These are phyloP conservation scores for Melanotaenia nigrans DNA, from an alignment of 2,797 vertebrate species.

Conservation along the genomic window DNA sequence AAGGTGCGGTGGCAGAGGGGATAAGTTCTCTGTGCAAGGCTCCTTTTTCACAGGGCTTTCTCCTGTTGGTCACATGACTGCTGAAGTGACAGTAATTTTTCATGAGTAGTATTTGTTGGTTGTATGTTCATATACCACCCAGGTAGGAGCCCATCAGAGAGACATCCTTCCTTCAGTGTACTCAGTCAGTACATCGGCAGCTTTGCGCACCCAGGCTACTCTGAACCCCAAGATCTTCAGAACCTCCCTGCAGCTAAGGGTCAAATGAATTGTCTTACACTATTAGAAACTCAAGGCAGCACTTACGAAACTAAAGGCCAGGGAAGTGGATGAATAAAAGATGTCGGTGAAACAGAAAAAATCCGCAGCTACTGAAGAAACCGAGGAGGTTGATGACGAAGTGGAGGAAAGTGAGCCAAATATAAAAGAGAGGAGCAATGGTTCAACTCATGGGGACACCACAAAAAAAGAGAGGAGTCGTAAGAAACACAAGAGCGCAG, in stretches of 20 bases:
- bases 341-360: conserved; percentile 89
- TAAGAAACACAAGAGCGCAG: conserved; percentile 63
- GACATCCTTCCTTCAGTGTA: conserved; percentile 34
- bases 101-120: conserved; percentile 82
- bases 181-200: conserved; percentile 50
- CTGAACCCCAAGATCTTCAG: conserved; percentile 48
- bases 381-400: conserved; percentile 80
- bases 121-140: conserved; percentile 65
- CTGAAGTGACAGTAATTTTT: conserved; percentile 86
- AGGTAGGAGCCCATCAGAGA: conserved; percentile 55
- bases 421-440: conserved; percentile 67
- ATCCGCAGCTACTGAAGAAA: conserved; percentile 77
- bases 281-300: conserved; percentile 81
- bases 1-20: conserved; percentile 82
- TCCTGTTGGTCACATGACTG: conserved; percentile 83
- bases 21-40: conserved; percentile 83
- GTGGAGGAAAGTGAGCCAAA: conserved; percentile 75
- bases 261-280: conserved; percentile 85
- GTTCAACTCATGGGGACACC: conserved; percentile 44
- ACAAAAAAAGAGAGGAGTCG: conserved; percentile 64
- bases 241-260: conserved; percentile 64
- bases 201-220: conserved; percentile 22
- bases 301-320: conserved; percentile 78
- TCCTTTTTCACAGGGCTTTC: conserved; percentile 89
- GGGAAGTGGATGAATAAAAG: conserved; percentile 90